Base-by-base conservation (phyloP, 2,888 invertebrate species). In the Hipparchia semele region DNA sequence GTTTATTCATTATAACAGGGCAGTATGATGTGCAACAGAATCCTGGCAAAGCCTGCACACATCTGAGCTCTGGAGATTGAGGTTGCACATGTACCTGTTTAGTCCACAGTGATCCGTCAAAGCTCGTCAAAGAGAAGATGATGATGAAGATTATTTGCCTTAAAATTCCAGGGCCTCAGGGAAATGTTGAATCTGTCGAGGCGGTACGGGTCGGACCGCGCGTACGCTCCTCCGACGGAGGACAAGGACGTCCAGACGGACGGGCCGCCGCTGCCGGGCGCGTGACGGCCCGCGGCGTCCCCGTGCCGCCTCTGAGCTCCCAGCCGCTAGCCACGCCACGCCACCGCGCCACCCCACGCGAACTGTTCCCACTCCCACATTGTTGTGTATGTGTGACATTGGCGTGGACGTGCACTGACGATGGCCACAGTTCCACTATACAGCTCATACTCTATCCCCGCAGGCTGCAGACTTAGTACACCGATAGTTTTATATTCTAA, bases 161-260 rank as follows among this genome's bases (percentile, higher is more conserved):
- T 10, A 2, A 72, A 72, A 72, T 87, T 89, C 5, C 88, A 96
- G 96, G 97, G 97, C 51, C 92, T 99, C 79, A 94, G 98, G 77
- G 98, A 99, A 90, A 95, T 99, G 88, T 90, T 99, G 77, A 96
- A 97, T 86, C 96, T 98, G 73, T 97, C 97, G 0, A 95, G 95
- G 83, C 96, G 96, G 87, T 96, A 96, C 82, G 97, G 97, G 6
- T 96, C 96, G 2, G 93, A 93, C 67, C 86, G 91, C 8, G 82
- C 87, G 10, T 79, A 87, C 51, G 86, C 94, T 49, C 93, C 93
- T 68, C 95, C 96, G 80, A 96, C 95, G 75, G 95, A 96, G 84
- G 96, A 96, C 86, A 97, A 97, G 89, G 95, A 94, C 76, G 96
- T 97, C 76, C 97, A 97, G 94, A 97, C 97, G 49, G 97, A 97